phyloP scores from a whole-genome alignment of 2,797 vertebrate genomes.

The Valencia hispanica region DNA sequence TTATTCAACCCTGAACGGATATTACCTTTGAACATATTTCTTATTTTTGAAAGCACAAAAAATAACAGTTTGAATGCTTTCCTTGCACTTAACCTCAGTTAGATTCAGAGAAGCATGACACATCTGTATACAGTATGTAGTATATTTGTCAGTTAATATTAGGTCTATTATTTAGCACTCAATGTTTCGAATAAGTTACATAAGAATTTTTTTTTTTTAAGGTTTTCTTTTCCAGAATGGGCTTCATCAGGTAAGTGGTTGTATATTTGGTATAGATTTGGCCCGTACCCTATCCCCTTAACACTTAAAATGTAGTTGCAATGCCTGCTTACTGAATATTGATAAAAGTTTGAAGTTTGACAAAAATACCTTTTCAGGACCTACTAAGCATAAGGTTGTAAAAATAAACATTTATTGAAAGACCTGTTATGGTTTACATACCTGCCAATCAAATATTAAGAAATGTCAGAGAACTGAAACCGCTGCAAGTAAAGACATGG shows the following conservation, averaged over 20 bases:
- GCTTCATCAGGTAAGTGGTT: neutral
- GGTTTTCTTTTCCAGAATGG: neutral
- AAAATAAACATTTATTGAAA: neutral
- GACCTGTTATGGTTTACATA: neutral
- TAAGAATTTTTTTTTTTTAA: neutral
- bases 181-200: neutral
- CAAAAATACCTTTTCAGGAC: neutral
- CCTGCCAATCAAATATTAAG: neutral
- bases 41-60: neutral
- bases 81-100: neutral
- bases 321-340: neutral
- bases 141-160: neutral
- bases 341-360: too few relatives aligned
- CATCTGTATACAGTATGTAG: neutral
- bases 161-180: too few relatives aligned
- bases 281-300: neutral
- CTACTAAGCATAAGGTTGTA: neutral
- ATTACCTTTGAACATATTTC: neutral
- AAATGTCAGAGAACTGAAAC: slow-evolving; percentile 13
- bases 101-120: neutral
- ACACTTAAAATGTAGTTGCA: neutral
- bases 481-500: neutral
- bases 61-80: neutral
- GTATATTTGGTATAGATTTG: neutral
- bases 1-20: neutral